These are phyloP conservation scores for Volucella bombylans DNA, from an alignment of 2,888 invertebrate genomes.

Conservation along the genomic window DNA sequence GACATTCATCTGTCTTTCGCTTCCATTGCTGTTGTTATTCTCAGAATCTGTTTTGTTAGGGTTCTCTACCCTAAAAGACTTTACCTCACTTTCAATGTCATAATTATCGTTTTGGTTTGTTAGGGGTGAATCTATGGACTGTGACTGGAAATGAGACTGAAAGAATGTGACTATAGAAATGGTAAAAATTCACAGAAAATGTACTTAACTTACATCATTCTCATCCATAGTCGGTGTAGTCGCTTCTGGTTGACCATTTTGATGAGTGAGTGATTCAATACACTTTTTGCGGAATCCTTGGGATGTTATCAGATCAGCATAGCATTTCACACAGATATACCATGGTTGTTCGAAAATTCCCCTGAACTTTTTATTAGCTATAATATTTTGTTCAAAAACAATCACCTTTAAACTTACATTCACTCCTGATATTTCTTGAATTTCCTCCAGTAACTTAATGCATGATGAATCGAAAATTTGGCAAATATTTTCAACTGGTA, in stretches of 20 bases:
- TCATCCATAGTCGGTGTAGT: too few species aligned
- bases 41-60: not conserved
- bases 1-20: slow-evolving; percentile 2
- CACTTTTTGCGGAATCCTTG: slow-evolving; percentile 48
- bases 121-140: too few species aligned
- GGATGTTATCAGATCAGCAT: slow-evolving; percentile 39
- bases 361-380: slow-evolving; percentile 27
- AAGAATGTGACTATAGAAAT: too few species aligned
- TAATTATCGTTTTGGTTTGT: too few species aligned
- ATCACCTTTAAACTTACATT: slow-evolving; percentile 22
- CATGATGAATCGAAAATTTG: slow-evolving; percentile 52
- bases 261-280: slow-evolving; percentile 29
- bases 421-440: slow-evolving; percentile 38
- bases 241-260: not conserved
- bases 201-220: too few species aligned
- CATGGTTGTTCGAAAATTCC: slow-evolving; percentile 59
- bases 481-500: slow-evolving; percentile 42
- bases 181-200: too few species aligned
- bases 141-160: too few species aligned
- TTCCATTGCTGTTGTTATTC: not conserved
- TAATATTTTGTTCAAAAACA: not conserved
- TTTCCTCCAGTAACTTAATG: slow-evolving; percentile 39
- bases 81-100: not conserved
- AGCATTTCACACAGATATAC: slow-evolving; percentile 55
- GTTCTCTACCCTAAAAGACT: not conserved